Percentiles rank a stretch among this genome's conserved stretches.
phyloP scores from a whole-genome alignment of 2,113 vertebrate genomes.

The Diphyllodes magnificus region DNA sequence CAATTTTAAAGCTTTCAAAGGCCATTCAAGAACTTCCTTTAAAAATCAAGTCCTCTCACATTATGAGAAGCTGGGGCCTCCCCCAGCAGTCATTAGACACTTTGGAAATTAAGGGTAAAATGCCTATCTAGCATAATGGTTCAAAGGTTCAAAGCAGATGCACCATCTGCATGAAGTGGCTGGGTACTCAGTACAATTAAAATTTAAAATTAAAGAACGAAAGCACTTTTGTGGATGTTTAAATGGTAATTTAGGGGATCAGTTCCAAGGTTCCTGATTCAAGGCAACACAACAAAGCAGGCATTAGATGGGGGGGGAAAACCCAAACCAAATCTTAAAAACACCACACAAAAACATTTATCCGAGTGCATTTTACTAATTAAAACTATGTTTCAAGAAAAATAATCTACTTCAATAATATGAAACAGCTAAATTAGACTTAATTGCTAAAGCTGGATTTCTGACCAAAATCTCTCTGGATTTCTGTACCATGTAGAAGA shows the following conservation, averaged over 20 bases:
- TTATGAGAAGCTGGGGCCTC: neutral
- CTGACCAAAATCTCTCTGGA: neutral
- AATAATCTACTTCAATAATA: neutral
- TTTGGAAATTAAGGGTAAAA: neutral
- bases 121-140: neutral
- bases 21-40: neutral
- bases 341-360: neutral
- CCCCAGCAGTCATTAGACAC: neutral
- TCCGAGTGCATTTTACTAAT: neutral
- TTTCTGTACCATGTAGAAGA: neutral
- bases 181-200: neutral
- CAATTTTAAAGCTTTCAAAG: neutral
- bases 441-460: neutral
- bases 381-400: neutral
- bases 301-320: neutral
- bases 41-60: neutral
- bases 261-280: neutral
- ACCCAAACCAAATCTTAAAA: neutral
- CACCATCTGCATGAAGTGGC: neutral
- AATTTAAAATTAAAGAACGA: neutral
- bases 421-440: neutral
- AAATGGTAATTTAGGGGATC: neutral
- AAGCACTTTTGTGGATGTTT: neutral
- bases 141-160: neutral
- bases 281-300: neutral